Evolutionary conservation across 2,797 vertebrate species (phyloP).

Genomic region (Gadopsis bispinosus): DNA sequence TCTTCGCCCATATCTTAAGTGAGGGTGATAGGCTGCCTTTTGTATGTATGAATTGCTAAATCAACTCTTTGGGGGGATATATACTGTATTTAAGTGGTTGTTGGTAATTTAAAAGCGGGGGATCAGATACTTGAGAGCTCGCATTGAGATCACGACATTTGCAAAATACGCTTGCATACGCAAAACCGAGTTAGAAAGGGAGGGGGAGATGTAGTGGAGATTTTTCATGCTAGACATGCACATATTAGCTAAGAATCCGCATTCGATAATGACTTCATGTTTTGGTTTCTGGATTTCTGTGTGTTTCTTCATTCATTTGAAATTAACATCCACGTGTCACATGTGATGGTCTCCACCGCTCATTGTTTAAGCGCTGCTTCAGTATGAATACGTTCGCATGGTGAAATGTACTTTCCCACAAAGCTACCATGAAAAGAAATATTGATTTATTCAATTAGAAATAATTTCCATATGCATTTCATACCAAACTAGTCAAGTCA

Average conservation of each 20-base stretch:
- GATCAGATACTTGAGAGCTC: conserved; percentile 51
- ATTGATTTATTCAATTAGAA: conserved; percentile 25
- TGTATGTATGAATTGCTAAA: conserved; percentile 70
- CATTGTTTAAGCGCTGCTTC: conserved; percentile 22
- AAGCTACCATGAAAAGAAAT: background rate
- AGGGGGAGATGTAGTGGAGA: conserved; percentile 40
- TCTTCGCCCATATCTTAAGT: conserved; percentile 74
- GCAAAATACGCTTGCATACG: conserved; percentile 60
- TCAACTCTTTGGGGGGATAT: conserved; percentile 63
- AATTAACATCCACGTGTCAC: conserved; percentile 49
- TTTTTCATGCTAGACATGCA: conserved; percentile 52
- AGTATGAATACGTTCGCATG: conserved; percentile 6
- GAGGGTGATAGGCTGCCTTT: conserved; percentile 62
- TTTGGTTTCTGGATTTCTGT: conserved; percentile 50
- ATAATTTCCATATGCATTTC: background rate
- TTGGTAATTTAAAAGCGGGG: conserved; percentile 57
- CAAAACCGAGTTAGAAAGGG: conserved; percentile 46
- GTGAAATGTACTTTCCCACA: conserved; percentile 1
- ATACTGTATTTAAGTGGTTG: conserved; percentile 62
- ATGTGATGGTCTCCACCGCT: conserved; percentile 12
- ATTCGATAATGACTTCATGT: conserved; percentile 71
- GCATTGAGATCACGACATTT: conserved; percentile 62
- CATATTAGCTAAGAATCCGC: conserved; percentile 69
- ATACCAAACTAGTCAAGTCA: background rate
- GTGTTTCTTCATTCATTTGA: conserved; percentile 46